Evolutionary conservation across 2,797 vertebrate species (phyloP).

Genomic region (Notoglanidium macrostoma): DNA sequence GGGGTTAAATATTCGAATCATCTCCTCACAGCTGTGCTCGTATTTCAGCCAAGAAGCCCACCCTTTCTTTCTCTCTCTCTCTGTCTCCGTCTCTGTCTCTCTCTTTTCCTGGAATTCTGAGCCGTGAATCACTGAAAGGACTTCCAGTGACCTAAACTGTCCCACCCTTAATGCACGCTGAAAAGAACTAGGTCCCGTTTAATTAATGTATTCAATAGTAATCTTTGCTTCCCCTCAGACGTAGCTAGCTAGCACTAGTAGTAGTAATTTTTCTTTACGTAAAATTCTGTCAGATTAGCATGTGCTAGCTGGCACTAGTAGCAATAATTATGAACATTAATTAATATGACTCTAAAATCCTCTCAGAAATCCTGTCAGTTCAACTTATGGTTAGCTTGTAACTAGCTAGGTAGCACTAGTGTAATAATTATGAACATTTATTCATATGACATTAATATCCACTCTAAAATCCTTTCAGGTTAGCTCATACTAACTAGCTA

Average conservation of each 20-base stretch:
- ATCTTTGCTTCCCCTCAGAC: not conserved
- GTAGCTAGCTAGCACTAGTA: not conserved
- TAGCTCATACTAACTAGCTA: not conserved
- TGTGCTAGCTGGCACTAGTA: not conserved
- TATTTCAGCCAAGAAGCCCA: not conserved
- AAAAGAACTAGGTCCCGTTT: not conserved
- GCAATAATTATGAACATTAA: not conserved
- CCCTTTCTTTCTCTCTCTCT: not conserved
- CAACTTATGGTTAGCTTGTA: too few relatives aligned
- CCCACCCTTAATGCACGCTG: not conserved
- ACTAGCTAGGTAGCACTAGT: too few relatives aligned
- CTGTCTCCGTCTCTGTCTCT: not conserved
- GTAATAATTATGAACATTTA: not conserved
- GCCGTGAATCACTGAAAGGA: slow-evolving; percentile 25
- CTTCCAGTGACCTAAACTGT: not conserved
- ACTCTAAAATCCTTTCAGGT: not conserved
- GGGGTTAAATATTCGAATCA: slow-evolving; percentile 14
- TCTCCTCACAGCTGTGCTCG: slow-evolving; percentile 26
- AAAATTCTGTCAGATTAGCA: not conserved
- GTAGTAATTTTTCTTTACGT: not conserved
- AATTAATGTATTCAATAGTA: not conserved
- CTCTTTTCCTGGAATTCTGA: slow-evolving; percentile 8
- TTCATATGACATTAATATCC: not conserved
- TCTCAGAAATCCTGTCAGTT: not conserved
- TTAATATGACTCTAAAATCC: not conserved